These are phyloP conservation scores for Rhynchomys soricoides DNA, from an alignment of 2,113 vertebrate species.

Conservation along the genomic window DNA sequence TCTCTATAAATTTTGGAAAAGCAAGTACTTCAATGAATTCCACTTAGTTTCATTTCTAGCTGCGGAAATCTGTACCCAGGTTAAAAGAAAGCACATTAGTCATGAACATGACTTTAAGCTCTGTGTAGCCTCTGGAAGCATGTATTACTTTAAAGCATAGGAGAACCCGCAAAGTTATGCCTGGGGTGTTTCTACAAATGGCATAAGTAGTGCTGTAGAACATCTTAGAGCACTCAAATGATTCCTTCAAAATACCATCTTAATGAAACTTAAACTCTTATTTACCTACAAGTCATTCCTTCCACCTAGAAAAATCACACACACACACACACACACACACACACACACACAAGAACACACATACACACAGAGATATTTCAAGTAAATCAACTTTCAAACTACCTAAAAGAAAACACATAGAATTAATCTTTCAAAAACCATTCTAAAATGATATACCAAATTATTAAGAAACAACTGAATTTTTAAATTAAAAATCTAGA, in stretches of 20 bases:
- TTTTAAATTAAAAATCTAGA: conserved; percentile 6
- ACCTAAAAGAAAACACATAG: conserved; percentile 4
- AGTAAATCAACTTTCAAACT: conserved; percentile 53
- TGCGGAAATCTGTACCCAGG: conserved; percentile 61
- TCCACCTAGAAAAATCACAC: conserved; percentile 1
- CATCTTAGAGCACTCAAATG: conserved; percentile 80
- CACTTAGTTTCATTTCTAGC: conserved; percentile 73
- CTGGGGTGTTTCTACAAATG: conserved; percentile 82
- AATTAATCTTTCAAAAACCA: conserved; percentile 9
- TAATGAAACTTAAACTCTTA: conserved; percentile 69
- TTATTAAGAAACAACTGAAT: not conserved
- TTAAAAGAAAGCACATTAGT: conserved; percentile 72
- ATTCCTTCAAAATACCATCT: conserved; percentile 79
- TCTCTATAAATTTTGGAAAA: conserved; percentile 45
- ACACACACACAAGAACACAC: not conserved
- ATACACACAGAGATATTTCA: not conserved
- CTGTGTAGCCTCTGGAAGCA: conserved; percentile 72
- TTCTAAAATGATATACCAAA: not conserved
- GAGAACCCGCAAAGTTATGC: conserved; percentile 82
- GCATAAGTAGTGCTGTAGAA: conserved; percentile 79
- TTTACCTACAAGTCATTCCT: conserved; percentile 62
- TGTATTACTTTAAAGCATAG: conserved; percentile 77
- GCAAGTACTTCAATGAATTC: conserved; percentile 61
- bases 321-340: not conserved
- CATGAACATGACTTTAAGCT: conserved; percentile 74